phyloP scores from a whole-genome alignment of 2,888 invertebrate species.

The Linnaemya vulpina region DNA sequence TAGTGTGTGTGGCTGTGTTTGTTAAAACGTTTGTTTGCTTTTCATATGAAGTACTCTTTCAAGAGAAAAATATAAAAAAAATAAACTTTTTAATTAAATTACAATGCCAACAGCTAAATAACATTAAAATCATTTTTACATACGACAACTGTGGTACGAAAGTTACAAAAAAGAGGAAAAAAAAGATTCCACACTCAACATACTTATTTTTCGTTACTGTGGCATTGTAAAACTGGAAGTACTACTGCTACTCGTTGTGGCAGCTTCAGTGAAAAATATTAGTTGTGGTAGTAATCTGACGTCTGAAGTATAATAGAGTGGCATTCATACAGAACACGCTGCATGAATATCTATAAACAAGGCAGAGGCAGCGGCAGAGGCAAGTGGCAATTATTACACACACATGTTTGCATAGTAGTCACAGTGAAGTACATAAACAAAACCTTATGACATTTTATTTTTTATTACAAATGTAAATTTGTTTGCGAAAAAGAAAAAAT shows the following conservation, averaged over 20 bases:
- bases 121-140: constrained; percentile 21
- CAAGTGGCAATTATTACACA: constrained; percentile 30
- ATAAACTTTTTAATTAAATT: constrained; percentile 64
- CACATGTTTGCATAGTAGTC: constrained; percentile 20
- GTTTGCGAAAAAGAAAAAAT: too few relatives aligned
- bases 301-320: constrained; percentile 38
- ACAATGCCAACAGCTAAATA: constrained; percentile 60
- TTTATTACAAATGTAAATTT: constrained; percentile 25
- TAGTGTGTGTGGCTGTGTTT: constrained; percentile 28
- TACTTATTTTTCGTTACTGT: constrained; percentile 16
- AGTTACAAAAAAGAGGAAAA: constrained; percentile 20
- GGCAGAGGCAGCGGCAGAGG: constrained; percentile 4
- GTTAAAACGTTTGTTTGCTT: not conserved
- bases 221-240: not conserved
- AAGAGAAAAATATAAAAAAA: constrained; percentile 11
- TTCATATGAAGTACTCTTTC: not conserved
- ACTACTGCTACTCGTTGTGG: constrained; percentile 20
- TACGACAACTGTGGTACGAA: constrained; percentile 3
- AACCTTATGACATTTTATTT: constrained; percentile 58
- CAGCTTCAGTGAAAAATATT: constrained; percentile 15
- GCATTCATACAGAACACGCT: constrained; percentile 19
- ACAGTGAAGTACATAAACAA: constrained; percentile 43
- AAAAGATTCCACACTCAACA: constrained; percentile 19
- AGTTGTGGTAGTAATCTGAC: constrained; percentile 14
- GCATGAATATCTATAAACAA: constrained; percentile 10